phyloP scores from a whole-genome alignment of 2,888 invertebrate species.

The Caenorhabditis wallacei region DNA sequence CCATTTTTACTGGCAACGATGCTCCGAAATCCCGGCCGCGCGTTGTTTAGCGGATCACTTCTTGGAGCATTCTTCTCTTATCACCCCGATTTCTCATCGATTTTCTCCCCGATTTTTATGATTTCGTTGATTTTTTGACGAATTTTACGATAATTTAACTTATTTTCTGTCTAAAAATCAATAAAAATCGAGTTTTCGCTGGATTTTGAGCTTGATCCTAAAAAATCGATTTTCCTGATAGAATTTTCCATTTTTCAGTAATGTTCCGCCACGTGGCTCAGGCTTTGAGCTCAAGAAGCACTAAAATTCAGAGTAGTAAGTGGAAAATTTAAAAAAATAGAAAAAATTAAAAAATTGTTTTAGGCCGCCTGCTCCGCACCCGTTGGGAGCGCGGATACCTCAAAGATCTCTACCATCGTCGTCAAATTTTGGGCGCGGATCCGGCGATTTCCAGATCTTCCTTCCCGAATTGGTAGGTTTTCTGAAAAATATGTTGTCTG shows the following conservation, averaged over 20 bases:
- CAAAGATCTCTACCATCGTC: conserved; percentile 81
- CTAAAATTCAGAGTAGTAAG: conserved; percentile 57
- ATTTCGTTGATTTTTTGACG: conserved; percentile 9
- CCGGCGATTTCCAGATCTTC: conserved; percentile 77
- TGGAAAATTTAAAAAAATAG: background rate
- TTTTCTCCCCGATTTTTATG: conserved; percentile 23
- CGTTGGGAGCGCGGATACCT: conserved; percentile 79
- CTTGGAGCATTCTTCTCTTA: conserved; percentile 1
- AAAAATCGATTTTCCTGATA: background rate
- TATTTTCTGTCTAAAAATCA: background rate
- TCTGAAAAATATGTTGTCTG: conserved; percentile 3
- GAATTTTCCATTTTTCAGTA: conserved; percentile 35
- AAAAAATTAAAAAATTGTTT: background rate
- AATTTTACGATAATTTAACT: background rate
- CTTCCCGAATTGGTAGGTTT: conserved; percentile 80
- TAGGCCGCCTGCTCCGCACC: conserved; percentile 72
- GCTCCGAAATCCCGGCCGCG: conserved; percentile 37
- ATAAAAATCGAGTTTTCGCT: background rate
- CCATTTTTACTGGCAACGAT: conserved; percentile 8
- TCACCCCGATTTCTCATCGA: background rate
- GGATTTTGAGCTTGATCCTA: background rate
- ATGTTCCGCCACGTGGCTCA: conserved; percentile 67
- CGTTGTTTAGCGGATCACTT: conserved; percentile 23
- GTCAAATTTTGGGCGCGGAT: conserved; percentile 79
- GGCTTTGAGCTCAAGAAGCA: conserved; percentile 55